Evolutionary conservation across 2,113 vertebrate genomes (phyloP).

Genomic region (Cynocephalus volans): DNA sequence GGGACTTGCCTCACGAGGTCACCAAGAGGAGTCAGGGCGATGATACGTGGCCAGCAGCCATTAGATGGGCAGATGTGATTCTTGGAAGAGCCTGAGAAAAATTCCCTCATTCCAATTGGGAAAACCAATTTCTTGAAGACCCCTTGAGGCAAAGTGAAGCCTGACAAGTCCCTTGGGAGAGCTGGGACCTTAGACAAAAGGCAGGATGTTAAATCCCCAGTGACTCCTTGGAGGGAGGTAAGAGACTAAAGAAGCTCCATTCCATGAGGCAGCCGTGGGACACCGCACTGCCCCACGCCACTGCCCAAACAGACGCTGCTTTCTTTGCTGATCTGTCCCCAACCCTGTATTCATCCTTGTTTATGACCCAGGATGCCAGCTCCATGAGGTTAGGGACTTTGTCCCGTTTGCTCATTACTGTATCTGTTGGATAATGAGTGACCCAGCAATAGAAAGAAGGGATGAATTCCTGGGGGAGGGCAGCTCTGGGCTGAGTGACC

Average conservation of each 20-base stretch:
- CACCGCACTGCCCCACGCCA: rapidly evolving
- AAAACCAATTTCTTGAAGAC: not conserved
- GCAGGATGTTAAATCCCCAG: constrained; percentile 79
- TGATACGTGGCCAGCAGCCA: rapidly evolving
- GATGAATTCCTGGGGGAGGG: not conserved
- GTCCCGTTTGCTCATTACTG: not conserved
- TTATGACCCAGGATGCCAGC: not conserved
- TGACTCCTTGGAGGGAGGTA: constrained; percentile 76
- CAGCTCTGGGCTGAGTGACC: not conserved
- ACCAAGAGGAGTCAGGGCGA: not conserved
- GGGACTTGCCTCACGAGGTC: not conserved
- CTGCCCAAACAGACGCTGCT: not conserved
- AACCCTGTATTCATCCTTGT: not conserved
- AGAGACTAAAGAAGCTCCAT: constrained; percentile 59
- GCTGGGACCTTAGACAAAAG: not conserved
- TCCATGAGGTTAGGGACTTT: not conserved
- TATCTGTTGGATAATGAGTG: not conserved
- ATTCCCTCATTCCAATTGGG: not conserved
- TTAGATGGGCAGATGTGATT: not conserved
- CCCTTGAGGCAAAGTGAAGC: not conserved
- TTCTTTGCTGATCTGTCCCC: not conserved
- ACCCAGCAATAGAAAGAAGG: not conserved
- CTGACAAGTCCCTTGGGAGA: not conserved
- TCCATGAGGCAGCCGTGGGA: not conserved
- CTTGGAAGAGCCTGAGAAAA: not conserved